phyloP scores from a whole-genome alignment of 2,888 invertebrate genomes.

The Erannis defoliaria region DNA sequence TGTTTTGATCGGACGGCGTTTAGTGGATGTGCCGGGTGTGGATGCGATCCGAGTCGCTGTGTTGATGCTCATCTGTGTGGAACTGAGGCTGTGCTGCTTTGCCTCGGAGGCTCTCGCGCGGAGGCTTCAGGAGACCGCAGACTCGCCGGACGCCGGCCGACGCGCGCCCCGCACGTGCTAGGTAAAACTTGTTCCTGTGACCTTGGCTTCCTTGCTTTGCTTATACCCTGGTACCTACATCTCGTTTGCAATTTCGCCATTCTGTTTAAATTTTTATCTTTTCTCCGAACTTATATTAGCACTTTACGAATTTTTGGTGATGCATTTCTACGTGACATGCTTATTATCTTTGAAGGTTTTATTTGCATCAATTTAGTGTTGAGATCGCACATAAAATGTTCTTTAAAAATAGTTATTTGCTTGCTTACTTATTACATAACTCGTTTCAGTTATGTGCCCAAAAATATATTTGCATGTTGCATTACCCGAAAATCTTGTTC shows the following conservation, averaged over 20 bases:
- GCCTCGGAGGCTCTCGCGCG: slow-evolving; percentile 27
- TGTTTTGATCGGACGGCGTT: slow-evolving; percentile 82
- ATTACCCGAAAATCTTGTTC: slow-evolving; percentile 13
- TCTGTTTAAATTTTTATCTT: slow-evolving; percentile 37
- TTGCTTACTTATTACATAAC: slow-evolving; percentile 18
- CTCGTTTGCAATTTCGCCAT: slow-evolving; percentile 42
- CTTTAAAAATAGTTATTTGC: not conserved
- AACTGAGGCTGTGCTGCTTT: slow-evolving; percentile 61
- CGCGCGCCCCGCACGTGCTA: slow-evolving; percentile 70
- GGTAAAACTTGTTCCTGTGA: slow-evolving; percentile 67
- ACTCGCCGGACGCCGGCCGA: slow-evolving; percentile 54
- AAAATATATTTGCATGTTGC: slow-evolving; percentile 2
- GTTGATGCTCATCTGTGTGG: slow-evolving; percentile 65
- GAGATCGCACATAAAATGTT: not conserved
- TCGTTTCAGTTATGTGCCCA: not conserved
- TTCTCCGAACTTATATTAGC: slow-evolving; percentile 33
- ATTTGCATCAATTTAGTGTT: not conserved
- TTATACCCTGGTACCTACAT: slow-evolving; percentile 46
- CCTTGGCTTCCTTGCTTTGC: slow-evolving; percentile 63
- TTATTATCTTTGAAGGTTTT: slow-evolving; percentile 14
- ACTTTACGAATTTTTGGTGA: slow-evolving; percentile 37
- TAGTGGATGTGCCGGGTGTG: slow-evolving; percentile 79
- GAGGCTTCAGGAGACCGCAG: slow-evolving; percentile 44
- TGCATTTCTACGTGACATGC: slow-evolving; percentile 39
- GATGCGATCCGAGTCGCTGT: slow-evolving; percentile 68